Evolutionary conservation across 2,888 invertebrate genomes (phyloP).

Genomic region (Drosophila picticornis): DNA sequence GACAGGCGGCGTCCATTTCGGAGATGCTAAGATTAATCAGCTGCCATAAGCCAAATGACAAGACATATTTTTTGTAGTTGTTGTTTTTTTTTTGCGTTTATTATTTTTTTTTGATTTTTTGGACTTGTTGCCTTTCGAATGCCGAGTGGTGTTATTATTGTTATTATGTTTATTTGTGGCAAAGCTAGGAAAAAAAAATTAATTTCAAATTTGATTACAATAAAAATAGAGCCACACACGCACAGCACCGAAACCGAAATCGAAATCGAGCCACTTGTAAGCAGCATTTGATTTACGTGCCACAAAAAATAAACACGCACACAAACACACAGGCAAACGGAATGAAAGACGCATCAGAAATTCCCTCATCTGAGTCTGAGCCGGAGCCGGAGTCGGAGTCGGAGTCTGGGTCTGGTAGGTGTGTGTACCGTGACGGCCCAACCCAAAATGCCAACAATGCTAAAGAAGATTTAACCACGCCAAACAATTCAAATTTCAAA

Average conservation of each 20-base stretch:
- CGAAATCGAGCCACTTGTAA: conserved; percentile 61
- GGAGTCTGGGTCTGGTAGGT: neutral
- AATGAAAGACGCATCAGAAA: conserved; percentile 26
- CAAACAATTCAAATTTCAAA: conserved; percentile 21
- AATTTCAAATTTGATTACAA: conserved; percentile 79
- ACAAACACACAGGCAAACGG: conserved; percentile 32
- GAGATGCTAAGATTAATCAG: conserved; percentile 79
- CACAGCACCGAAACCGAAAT: conserved; percentile 7
- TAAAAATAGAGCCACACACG: conserved; percentile 67
- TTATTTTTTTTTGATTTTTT: conserved; percentile 26
- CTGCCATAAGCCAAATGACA: conserved; percentile 80
- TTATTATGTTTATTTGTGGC: conserved; percentile 75
- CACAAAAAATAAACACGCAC: conserved; percentile 15
- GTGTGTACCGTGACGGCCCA: conserved; percentile 48
- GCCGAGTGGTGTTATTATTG: conserved; percentile 62
- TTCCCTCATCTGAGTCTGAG: conserved; percentile 5
- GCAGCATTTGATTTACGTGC: conserved; percentile 66
- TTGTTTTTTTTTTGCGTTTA: neutral
- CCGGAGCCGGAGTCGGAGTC: neutral
- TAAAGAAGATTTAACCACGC: conserved; percentile 40
- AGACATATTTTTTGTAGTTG: conserved; percentile 61
- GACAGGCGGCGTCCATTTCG: conserved; percentile 67
- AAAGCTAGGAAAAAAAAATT: conserved; percentile 62
- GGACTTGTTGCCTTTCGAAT: conserved; percentile 35
- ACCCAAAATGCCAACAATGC: conserved; percentile 47